A percentile compares a stretch with the other conserved stretches of the same genome.
These are phyloP conservation scores for Silurus lanzhouensis DNA, from an alignment of 2,797 vertebrate genomes.

Conservation along the genomic window DNA sequence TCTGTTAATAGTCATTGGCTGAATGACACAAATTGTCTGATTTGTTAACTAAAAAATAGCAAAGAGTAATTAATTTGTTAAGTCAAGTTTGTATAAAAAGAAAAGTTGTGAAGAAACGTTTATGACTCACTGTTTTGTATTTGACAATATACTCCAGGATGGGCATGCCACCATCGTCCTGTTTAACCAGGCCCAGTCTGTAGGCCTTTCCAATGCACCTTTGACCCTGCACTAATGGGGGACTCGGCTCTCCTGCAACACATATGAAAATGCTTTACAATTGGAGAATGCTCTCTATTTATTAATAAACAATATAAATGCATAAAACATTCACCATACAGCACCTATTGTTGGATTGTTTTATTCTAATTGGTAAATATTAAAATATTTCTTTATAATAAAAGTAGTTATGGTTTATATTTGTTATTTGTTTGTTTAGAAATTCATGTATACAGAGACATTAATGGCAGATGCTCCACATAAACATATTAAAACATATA, in stretches of 20 bases:
- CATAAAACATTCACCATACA: neutral
- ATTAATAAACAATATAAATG: neutral
- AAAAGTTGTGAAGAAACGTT: neutral
- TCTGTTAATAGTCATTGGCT: neutral
- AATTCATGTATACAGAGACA: too few relatives aligned
- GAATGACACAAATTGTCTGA: constrained; percentile 4
- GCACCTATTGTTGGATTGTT: neutral
- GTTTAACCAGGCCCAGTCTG: constrained; percentile 92
- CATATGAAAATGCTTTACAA: neutral
- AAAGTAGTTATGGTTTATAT: neutral
- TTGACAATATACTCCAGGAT: constrained; percentile 97
- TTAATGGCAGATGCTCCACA: neutral
- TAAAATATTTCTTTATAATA: neutral
- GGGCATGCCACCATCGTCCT: constrained; percentile 97
- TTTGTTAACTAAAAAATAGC: neutral
- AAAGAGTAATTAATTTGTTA: constrained; percentile 12
- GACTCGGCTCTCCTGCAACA: constrained; percentile 89
- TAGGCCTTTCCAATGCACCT: constrained; percentile 91
- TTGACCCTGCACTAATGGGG: constrained; percentile 92
- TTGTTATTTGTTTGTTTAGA: neutral
- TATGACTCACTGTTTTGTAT: constrained; percentile 91
- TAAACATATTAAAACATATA: neutral
- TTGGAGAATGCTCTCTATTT: neutral
- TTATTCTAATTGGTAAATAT: neutral
- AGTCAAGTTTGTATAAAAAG: neutral